These are phyloP conservation scores for Spodoptera litura DNA, from an alignment of 1,140 invertebrate genomes.

Conservation along the genomic window DNA sequence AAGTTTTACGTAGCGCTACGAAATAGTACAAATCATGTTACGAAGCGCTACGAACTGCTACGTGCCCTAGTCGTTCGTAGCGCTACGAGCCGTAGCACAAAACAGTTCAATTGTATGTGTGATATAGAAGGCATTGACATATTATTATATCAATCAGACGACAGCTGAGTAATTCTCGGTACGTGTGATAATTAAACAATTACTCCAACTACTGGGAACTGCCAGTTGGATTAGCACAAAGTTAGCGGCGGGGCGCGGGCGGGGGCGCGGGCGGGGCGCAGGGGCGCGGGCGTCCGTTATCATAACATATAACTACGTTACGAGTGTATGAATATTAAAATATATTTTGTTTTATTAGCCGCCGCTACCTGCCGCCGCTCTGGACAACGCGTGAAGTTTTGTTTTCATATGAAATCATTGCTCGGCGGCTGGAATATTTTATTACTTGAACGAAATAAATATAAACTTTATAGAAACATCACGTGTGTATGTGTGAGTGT, in stretches of 20 bases:
- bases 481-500: too few relatives aligned
- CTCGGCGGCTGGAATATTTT: neutral
- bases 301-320: conserved; percentile 1
- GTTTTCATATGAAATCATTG: neutral
- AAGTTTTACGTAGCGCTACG: neutral
- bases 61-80: too few relatives aligned
- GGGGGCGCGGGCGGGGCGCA: neutral
- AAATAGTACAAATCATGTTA: too few relatives aligned
- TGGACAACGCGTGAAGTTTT: neutral
- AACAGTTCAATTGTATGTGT: too few relatives aligned
- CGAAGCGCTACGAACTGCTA: too few relatives aligned
- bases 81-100: too few relatives aligned
- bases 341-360: neutral
- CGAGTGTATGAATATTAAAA: conserved; percentile 17
- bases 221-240: neutral
- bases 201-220: neutral
- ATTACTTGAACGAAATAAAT: neutral
- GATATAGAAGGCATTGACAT: neutral
- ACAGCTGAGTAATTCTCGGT: too few relatives aligned
- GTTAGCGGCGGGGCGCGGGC: neutral
- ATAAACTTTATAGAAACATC: too few relatives aligned
- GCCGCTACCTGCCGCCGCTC: neutral
- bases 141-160: neutral
- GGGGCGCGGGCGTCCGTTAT: neutral
- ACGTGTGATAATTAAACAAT: conserved; percentile 2